Conservation (phyloP, 2,888 invertebrate genomes). For the Drosophila kambysellisi region DNA sequence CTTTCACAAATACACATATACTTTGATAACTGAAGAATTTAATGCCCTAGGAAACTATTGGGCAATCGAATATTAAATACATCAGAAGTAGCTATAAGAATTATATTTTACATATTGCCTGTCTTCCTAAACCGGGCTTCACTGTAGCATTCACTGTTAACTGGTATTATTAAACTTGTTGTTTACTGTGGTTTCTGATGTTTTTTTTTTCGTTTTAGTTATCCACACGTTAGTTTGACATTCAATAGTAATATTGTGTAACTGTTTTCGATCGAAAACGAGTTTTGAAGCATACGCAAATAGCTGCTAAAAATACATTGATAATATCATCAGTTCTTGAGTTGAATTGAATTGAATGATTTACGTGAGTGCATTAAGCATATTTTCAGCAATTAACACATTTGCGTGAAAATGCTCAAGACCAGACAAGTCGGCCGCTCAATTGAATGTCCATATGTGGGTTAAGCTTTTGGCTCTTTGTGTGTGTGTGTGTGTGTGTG, state of each 20-base stretch:
- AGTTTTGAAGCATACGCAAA: conserved; percentile 43
- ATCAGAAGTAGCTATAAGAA: background rate
- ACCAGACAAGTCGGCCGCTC: conserved; percentile 34
- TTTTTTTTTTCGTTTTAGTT: conserved; percentile 26
- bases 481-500: background rate
- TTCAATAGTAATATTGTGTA: conserved; percentile 53
- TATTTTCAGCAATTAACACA: conserved; percentile 64
- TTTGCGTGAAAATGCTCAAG: conserved; percentile 69
- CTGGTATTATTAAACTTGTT: conserved; percentile 35
- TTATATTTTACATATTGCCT: background rate
- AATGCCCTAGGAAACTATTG: background rate
- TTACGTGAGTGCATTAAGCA: conserved; percentile 31
- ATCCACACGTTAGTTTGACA: conserved; percentile 46
- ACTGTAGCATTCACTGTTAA: conserved; percentile 46
- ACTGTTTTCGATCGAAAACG: conserved; percentile 66
- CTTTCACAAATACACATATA: too few relatives aligned
- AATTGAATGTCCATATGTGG: conserved; percentile 37
- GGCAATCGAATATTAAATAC: background rate
- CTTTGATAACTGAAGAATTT: background rate
- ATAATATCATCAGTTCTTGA: conserved; percentile 37
- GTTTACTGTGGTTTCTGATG: conserved; percentile 40
- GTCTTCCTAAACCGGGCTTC: conserved; percentile 10
- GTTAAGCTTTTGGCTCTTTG: conserved; percentile 20
- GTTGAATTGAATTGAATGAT: conserved; percentile 28
- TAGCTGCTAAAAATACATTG: conserved; percentile 51